Evolutionary conservation across 1,140 invertebrate species (phyloP), one percentile per base, ranked within the genome.

Genomic region (Lepidurus couesii): DNA sequence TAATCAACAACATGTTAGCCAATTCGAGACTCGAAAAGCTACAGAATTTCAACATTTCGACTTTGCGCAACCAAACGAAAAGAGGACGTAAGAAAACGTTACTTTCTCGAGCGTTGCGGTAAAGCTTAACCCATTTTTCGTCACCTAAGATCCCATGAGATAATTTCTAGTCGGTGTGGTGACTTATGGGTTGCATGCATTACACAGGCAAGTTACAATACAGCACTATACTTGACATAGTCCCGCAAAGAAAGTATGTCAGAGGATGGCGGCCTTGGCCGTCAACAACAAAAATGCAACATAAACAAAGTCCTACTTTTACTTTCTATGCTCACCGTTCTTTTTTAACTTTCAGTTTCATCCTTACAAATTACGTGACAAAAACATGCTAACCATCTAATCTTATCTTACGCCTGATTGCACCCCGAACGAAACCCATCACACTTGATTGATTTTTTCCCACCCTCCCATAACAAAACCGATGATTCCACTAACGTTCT

Each of bases 81-180:
- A 1, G 53, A n/a, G 16, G 53, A 65, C 53, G 53, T 13, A 65
- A 65, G 16, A n/a, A 21, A 65, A 7, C 1, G 53, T 21, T 65
- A 65, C 16, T 65, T 65, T 65, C 53, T n/a, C 53, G 21, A 21
- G 53, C 53, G 16, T 65, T 65, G 53, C 13, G 53, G 53, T 65
- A 65, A 65, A 65, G 53, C 53, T 21, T 65, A 65, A 65, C 53
- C 53, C n/a, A 65, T 65, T 65, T 65, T 65, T 21, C 6, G 53
- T 65, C 16, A 65, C 53, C 16, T 65, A 65, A 65, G 53, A 65
- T n/a, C 53, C 16, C 53, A 4, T 34, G 34, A 21, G 53, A 65
- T 65, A 21, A 65, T 21, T 65, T 65, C 21, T 21, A 7, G 16
- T 7, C 53, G 9, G 53, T 34, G 34, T 65, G 53, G 53, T 65